These are phyloP conservation scores for Lasioglossum zephyrum DNA, from an alignment of 2,888 invertebrate species.

Conservation along the genomic window DNA sequence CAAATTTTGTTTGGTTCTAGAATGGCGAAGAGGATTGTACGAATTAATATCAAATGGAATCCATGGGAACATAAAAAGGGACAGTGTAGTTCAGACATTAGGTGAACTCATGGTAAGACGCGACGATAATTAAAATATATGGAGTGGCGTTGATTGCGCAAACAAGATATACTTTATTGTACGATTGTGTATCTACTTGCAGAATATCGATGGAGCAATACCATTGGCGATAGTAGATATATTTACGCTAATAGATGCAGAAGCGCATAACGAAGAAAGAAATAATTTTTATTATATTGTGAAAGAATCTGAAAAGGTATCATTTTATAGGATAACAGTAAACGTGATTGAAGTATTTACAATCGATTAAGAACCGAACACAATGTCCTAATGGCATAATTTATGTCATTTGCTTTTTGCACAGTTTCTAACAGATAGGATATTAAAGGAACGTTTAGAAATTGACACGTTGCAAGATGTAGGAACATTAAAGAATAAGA, in stretches of 20 bases:
- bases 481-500: conserved; percentile 94
- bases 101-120: conserved; percentile 90
- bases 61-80: conserved; percentile 91
- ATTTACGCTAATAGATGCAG: conserved; percentile 93
- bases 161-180: background rate
- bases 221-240: conserved; percentile 94
- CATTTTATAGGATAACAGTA: conserved; percentile 32
- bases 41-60: conserved; percentile 92
- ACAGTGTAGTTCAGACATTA: conserved; percentile 90
- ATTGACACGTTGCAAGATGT: conserved; percentile 97
- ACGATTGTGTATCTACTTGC: conserved; percentile 75
- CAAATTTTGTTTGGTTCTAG: conserved; percentile 83
- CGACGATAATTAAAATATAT: background rate
- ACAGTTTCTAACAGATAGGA: conserved; percentile 91
- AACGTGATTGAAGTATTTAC: background rate
- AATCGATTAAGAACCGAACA: background rate
- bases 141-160: background rate
- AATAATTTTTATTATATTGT: conserved; percentile 91
- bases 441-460: conserved; percentile 96
- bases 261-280: conserved; percentile 91
- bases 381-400: conserved; percentile 22
- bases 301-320: conserved; percentile 91
- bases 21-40: conserved; percentile 91
- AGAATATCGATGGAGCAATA: conserved; percentile 92
- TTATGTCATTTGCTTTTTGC: conserved; percentile 69